Percentiles rank a stretch among this genome's conserved stretches.
These are phyloP conservation scores for Macheiramphus alcinus DNA, from an alignment of 2,113 vertebrate species.

Conservation along the genomic window DNA sequence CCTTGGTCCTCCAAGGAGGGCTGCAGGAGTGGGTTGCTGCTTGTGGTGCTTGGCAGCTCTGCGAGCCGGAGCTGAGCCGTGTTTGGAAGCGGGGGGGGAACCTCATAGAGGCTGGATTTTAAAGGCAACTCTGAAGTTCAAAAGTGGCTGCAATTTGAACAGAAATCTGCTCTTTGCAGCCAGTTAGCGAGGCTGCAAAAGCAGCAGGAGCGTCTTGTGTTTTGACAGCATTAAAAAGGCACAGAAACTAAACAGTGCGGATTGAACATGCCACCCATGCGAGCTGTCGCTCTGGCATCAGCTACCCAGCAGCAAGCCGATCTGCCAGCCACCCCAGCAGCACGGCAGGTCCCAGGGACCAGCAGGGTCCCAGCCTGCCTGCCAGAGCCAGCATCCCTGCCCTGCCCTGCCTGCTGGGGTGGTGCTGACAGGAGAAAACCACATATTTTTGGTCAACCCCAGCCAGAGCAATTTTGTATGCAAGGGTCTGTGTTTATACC, in stretches of 20 bases:
- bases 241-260: background rate
- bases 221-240: constrained; percentile 47
- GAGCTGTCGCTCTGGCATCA: background rate
- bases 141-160: background rate
- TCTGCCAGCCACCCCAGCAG: background rate
- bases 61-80: accelerated
- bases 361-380: background rate
- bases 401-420: background rate
- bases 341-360: background rate
- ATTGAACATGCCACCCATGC: background rate
- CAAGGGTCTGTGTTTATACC: background rate
- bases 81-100: background rate
- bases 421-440: background rate
- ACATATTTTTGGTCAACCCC: background rate
- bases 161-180: constrained; percentile 24
- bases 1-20: background rate
- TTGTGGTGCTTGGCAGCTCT: background rate
- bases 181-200: constrained; percentile 20
- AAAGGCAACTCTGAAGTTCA: background rate
- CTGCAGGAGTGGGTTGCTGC: background rate
- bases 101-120: background rate
- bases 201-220: background rate
- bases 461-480: background rate
- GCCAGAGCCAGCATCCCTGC: background rate
- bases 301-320: background rate